A percentile compares a stretch with the other conserved stretches of the same genome.
These are phyloP conservation scores for Drosophila nannoptera DNA, from an alignment of 1,140 invertebrate genomes.

Conservation along the genomic window DNA sequence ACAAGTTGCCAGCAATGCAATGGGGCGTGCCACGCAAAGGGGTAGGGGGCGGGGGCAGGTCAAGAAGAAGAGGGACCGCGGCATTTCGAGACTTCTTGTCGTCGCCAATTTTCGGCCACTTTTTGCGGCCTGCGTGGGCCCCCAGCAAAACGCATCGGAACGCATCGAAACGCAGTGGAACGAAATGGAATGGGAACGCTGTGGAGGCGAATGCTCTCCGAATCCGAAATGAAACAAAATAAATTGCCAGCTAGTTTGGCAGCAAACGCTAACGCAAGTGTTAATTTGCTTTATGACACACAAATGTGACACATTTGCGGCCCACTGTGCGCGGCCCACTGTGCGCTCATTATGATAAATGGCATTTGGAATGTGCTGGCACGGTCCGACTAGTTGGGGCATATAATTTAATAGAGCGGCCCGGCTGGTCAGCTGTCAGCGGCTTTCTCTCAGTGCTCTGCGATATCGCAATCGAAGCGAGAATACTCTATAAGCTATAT, in stretches of 20 bases:
- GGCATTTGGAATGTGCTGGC: neutral
- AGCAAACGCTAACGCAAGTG: slow-evolving; percentile 38
- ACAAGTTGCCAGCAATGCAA: slow-evolving; percentile 43
- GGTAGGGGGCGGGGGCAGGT: neutral
- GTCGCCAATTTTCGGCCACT: slow-evolving; percentile 34
- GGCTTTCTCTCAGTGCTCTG: neutral
- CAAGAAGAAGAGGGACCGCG: neutral
- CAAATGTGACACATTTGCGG: slow-evolving; percentile 9
- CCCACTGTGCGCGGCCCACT: neutral
- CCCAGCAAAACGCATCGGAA: slow-evolving; percentile 9
- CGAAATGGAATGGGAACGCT: neutral
- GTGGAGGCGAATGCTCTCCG: neutral
- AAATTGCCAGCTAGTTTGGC: slow-evolving; percentile 38
- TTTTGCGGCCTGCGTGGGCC: slow-evolving; percentile 37
- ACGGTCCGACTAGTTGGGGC: neutral
- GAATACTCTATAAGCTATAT: too few relatives aligned
- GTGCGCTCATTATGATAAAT: slow-evolving; percentile 1
- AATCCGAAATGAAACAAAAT: slow-evolving; percentile 18
- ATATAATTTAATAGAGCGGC: slow-evolving; percentile 1
- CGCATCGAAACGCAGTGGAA: neutral
- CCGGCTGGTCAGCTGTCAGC: neutral
- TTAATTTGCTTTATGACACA: slow-evolving; percentile 46
- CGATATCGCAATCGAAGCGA: too few relatives aligned
- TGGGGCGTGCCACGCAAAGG: slow-evolving; percentile 12
- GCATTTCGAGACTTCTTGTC: slow-evolving; percentile 40